phyloP scores from a whole-genome alignment of 23 tunicate species.

The Styela clava region DNA sequence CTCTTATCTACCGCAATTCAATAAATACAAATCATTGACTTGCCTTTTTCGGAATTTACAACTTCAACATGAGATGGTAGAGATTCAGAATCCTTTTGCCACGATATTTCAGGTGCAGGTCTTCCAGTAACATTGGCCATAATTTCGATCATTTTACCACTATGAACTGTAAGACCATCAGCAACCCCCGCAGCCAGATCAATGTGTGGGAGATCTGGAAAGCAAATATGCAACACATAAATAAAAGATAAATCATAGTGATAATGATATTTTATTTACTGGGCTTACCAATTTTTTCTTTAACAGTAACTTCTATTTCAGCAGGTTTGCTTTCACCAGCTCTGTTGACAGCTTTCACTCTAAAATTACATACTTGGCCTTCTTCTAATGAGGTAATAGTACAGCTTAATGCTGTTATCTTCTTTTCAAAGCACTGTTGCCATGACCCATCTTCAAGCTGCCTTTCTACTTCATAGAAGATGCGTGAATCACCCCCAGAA shows the following conservation, averaged over 20 bases:
- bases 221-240: no score
- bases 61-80: slow-evolving; percentile 23
- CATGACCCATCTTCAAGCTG: slow-evolving; percentile 22
- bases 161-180: slow-evolving; percentile 60
- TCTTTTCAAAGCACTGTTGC: slow-evolving; percentile 15
- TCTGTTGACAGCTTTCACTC: slow-evolving; percentile 41
- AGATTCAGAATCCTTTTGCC: slow-evolving; percentile 53
- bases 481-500: slow-evolving; percentile 23
- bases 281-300: slow-evolving; percentile 23
- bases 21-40: no score
- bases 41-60: neutral
- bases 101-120: slow-evolving; percentile 78
- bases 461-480: slow-evolving; percentile 20
- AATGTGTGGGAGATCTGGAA: slow-evolving; percentile 25
- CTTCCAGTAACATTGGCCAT: slow-evolving; percentile 79
- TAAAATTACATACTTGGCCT: slow-evolving; percentile 1
- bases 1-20: no score
- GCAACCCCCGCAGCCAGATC: slow-evolving; percentile 47
- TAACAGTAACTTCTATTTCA: slow-evolving; percentile 19
- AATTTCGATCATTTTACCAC: slow-evolving; percentile 53
- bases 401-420: slow-evolving; percentile 6
- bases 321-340: slow-evolving; percentile 45
- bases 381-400: slow-evolving; percentile 7
- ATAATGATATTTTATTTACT: no score
- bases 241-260: neutral